Conservation (phyloP, 2,888 invertebrate species). For the Blera fallax region DNA sequence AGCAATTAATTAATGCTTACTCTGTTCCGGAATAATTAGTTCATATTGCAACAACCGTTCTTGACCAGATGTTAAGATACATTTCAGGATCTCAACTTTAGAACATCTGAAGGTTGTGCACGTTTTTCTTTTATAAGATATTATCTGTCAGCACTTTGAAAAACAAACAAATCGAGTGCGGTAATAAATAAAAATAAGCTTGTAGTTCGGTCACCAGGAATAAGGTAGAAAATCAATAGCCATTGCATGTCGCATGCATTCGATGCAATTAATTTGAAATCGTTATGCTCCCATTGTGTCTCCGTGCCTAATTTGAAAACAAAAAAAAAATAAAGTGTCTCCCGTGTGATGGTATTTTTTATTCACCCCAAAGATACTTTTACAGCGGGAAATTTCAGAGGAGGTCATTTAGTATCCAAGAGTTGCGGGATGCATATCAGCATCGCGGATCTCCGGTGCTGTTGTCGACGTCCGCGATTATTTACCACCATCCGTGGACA, state of each 20-base stretch:
- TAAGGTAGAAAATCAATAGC: constrained; percentile 35
- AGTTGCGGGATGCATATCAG: constrained; percentile 45
- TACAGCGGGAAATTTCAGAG: not conserved
- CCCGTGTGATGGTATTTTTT: constrained; percentile 26
- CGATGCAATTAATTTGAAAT: constrained; percentile 49
- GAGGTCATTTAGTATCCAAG: constrained; percentile 19
- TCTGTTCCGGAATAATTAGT: constrained; percentile 42
- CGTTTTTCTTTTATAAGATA: not conserved
- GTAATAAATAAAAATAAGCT: constrained; percentile 47
- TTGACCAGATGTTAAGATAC: constrained; percentile 6
- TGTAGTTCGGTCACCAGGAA: constrained; percentile 22
- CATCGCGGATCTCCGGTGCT: constrained; percentile 42
- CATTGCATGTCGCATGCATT: constrained; percentile 27
- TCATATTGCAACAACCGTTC: not conserved
- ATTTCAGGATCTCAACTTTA: constrained; percentile 41
- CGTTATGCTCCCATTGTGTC: constrained; percentile 58
- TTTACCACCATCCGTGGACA: constrained; percentile 25
- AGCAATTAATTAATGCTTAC: constrained; percentile 1
- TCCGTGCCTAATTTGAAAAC: constrained; percentile 55
- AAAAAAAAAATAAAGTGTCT: not conserved
- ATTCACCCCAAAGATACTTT: not conserved
- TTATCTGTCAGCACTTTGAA: constrained; percentile 33
- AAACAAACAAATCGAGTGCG: constrained; percentile 1
- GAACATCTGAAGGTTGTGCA: constrained; percentile 54
- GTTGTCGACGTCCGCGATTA: not conserved